Conservation (phyloP, 2,797 vertebrate species). For the Acestrorhynchus altus region DNA sequence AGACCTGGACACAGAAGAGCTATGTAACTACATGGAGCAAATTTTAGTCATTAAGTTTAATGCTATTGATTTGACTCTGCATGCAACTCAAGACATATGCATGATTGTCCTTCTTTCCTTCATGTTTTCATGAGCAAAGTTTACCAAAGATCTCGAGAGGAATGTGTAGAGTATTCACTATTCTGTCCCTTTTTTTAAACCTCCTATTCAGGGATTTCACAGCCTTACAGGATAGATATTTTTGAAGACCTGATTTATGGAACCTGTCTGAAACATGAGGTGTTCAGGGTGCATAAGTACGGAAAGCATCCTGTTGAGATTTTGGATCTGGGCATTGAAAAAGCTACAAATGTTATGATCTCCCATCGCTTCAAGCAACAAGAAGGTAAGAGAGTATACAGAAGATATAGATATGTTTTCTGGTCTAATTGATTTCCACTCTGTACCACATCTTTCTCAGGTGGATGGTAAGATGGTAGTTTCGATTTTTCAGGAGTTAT, state of each 20-base stretch:
- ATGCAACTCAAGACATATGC: background rate
- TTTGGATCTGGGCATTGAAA: conserved; percentile 86
- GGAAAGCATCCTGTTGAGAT: conserved; percentile 86
- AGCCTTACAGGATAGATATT: conserved; percentile 94
- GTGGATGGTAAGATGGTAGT: background rate
- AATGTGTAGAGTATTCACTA: background rate
- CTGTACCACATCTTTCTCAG: background rate
- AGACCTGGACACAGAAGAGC: background rate
- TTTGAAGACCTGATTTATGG: conserved; percentile 98
- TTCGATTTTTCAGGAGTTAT: conserved; percentile 11
- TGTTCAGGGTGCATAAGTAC: conserved; percentile 94
- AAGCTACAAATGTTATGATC: conserved; percentile 91
- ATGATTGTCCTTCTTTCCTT: too few species aligned
- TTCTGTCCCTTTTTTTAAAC: background rate
- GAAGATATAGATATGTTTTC: background rate
- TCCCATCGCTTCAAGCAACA: conserved; percentile 94
- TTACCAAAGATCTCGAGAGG: background rate
- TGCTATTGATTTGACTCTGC: background rate
- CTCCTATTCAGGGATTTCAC: conserved; percentile 84
- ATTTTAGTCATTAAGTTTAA: background rate
- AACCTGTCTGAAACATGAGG: conserved; percentile 90
- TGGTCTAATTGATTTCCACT: conserved; percentile 6
- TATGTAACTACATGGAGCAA: background rate
- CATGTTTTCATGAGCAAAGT: background rate
- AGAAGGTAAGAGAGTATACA: conserved; percentile 85